Evolutionary conservation across 2,888 invertebrate species (phyloP).

Genomic region (Odontothrips loti): DNA sequence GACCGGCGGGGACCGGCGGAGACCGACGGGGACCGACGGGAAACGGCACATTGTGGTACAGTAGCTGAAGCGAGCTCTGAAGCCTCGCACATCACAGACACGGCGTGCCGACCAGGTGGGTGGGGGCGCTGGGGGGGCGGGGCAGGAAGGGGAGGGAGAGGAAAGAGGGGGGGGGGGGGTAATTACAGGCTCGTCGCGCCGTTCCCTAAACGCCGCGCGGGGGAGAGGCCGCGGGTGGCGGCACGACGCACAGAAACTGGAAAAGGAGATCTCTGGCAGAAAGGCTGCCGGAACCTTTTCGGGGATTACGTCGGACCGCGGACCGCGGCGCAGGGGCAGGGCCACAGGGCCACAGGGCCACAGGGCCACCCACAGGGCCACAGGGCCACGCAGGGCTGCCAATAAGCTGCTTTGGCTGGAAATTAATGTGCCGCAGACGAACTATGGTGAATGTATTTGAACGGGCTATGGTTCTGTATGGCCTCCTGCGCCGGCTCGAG

Average conservation of each 20-base stretch:
- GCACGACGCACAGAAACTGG: background rate
- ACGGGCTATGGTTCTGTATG: too few relatives aligned
- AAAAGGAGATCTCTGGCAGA: too few relatives aligned
- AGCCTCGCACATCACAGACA: constrained; percentile 4
- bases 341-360: background rate
- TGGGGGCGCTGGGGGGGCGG: background rate
- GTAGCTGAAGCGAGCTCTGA: background rate
- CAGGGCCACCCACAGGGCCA: too few relatives aligned
- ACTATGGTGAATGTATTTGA: too few relatives aligned
- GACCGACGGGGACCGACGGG: too few relatives aligned
- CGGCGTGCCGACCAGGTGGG: background rate
- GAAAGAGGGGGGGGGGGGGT: background rate
- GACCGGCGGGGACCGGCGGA: too few relatives aligned
- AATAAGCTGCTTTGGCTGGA: too few relatives aligned
- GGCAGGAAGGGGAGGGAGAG: background rate
- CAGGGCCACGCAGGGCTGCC: too few relatives aligned
- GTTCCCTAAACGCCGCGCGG: too few relatives aligned
- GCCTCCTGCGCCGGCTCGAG: too few relatives aligned
- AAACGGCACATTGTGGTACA: background rate
- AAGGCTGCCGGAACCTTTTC: background rate
- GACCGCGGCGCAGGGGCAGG: background rate
- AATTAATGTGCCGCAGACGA: too few relatives aligned
- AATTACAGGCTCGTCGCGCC: too few relatives aligned
- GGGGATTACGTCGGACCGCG: background rate
- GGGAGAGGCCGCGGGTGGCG: background rate